Percentiles rank a stretch among this genome's conserved stretches.
These are phyloP conservation scores for Caenorhabditis briggsae DNA, from an alignment of 1,140 invertebrate genomes.

Conservation along the genomic window DNA sequence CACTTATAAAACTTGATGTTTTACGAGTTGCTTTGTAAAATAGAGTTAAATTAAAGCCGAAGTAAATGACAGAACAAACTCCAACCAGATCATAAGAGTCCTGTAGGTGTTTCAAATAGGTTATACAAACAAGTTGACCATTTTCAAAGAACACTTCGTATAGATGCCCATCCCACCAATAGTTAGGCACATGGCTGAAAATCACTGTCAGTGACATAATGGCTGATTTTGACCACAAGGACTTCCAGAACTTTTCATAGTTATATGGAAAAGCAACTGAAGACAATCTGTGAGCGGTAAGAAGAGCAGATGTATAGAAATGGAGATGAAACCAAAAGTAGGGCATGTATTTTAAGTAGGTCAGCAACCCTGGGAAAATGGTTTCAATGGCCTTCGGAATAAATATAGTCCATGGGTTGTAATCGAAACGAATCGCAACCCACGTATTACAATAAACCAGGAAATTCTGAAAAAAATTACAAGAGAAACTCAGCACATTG, in stretches of 20 bases:
- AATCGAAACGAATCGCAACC: conserved; percentile 12
- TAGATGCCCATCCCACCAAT: neutral
- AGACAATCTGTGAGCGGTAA: neutral
- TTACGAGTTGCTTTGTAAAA: neutral
- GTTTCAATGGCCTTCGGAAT: neutral
- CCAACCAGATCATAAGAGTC: neutral
- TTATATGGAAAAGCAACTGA: neutral
- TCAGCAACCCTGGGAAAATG: neutral
- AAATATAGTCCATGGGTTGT: neutral
- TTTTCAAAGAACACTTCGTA: neutral
- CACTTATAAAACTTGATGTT: neutral
- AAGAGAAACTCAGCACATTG: no score
- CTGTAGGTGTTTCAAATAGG: neutral
- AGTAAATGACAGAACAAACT: neutral
- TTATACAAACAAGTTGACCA: neutral
- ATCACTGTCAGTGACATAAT: neutral
- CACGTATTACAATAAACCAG: conserved; percentile 8
- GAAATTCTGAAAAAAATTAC: neutral
- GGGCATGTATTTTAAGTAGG: neutral
- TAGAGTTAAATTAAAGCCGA: neutral
- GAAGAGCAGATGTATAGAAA: neutral
- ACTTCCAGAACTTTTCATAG: neutral
- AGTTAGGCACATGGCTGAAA: neutral
- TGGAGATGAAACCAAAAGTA: conserved; percentile 9
- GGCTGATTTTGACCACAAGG: neutral